Base-by-base conservation (phyloP, 2,888 invertebrate species). In the Schizotus pectinicornis region DNA sequence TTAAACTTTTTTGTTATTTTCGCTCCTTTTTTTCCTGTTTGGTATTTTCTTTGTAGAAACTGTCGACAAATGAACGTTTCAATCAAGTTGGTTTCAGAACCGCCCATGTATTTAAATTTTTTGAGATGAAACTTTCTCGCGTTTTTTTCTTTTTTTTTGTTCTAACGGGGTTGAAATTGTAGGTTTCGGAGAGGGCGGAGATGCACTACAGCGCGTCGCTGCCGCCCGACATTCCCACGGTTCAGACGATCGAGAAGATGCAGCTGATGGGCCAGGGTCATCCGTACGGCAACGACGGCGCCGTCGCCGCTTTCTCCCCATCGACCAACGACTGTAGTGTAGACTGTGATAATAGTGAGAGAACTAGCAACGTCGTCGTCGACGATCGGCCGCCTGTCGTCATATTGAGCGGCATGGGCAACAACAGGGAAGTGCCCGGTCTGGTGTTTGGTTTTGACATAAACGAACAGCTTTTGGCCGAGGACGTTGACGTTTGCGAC, bases 391-490 rank as follows among this genome's bases (percentile, higher is more conserved):
- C 91, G 52, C 86, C 91, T 49, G 92, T 92, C 61, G 86, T 90
- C 60, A 88, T 92, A 74, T 80, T 90, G 64, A 85, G 89, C 76
- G 86, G 88, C 72, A 42, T 58, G 31, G 81, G 82, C 61, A 75
- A 77, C 52, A 79, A 80, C 67, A 82, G 82, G 64, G 83, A 83
- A 64, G 85, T 88, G 79, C 64, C 71, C 73, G 88, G 87, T 70
- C 85, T 92, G 56, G 91, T 91, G 34, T 94, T 94, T 78, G 91
- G 91, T 8, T 91, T 91, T 79, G 91, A 89, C 74, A 81, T 91
- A 59, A 90, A 91, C 79, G 88, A 90, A 78, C 87, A 88, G 76
- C 81, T 91, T 70, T 80, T 90, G 70, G 81, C 82, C n/a, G 76
- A 77, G 45, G 77, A 76, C 32, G 14, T 33, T 32, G 32, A 9